phyloP scores from a whole-genome alignment of 92 coral and sea anemone species.

The Epizoanthus ramosus region DNA sequence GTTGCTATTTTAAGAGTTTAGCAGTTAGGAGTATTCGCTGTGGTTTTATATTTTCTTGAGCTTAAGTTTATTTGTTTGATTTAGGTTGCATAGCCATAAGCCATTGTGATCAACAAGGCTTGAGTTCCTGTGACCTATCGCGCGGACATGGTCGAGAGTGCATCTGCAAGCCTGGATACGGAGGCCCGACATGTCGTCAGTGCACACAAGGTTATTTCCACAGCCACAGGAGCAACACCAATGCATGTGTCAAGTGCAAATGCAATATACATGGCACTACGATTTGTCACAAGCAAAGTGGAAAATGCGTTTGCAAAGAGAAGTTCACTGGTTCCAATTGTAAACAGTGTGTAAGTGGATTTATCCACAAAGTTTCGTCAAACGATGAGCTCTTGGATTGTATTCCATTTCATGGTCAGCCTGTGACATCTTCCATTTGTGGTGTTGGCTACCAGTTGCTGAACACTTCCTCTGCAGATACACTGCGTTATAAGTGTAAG shows the following conservation, averaged over 20 bases:
- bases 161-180: conserved; percentile 48
- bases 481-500: not conserved
- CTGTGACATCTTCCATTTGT: conserved; percentile 37
- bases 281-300: conserved; percentile 26
- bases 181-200: conserved; percentile 41
- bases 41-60: not conserved
- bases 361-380: conserved; percentile 12
- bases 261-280: conserved; percentile 5
- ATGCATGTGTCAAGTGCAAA: conserved; percentile 30
- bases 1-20: not conserved
- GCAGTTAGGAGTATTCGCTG: not conserved
- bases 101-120: not conserved
- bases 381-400: conserved; percentile 13
- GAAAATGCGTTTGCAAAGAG: conserved; percentile 29
- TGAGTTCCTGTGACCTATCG: not conserved
- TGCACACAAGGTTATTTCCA: conserved; percentile 54
- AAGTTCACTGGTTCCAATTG: conserved; percentile 8
- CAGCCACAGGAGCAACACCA: not conserved
- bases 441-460: conserved; percentile 28
- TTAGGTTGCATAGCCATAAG: conserved; percentile 21
- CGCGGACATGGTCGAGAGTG: conserved; percentile 7
- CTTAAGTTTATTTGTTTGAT: not conserved
- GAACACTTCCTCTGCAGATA: not conserved
- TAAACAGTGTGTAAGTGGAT: conserved; percentile 15
- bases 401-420: conserved; percentile 36